Evolutionary conservation across 1,140 invertebrate genomes (phyloP).

Genomic region (Drosophila azteca): DNA sequence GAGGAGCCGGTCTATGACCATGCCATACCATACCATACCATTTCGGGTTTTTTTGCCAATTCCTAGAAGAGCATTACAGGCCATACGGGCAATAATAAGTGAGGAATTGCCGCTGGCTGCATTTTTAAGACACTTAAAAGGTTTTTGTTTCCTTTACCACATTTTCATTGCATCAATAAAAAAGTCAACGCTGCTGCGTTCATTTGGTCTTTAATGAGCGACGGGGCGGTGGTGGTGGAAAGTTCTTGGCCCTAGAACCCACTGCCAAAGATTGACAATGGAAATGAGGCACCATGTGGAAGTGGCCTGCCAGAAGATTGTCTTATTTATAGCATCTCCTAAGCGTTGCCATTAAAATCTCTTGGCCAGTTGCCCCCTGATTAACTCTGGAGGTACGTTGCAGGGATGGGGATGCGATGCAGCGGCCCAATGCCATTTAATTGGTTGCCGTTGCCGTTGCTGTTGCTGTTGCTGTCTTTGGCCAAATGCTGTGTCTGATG

Average conservation of each 20-base stretch:
- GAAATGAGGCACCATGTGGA: conserved; percentile 71
- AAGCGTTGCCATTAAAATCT: conserved; percentile 76
- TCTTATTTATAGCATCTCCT: conserved; percentile 79
- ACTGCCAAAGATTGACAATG: conserved; percentile 66
- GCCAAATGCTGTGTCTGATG: conserved; percentile 52
- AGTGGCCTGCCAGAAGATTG: conserved; percentile 27
- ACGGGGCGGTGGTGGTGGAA: conserved; percentile 19
- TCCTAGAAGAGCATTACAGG: conserved; percentile 60
- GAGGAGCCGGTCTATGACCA: conserved; percentile 23
- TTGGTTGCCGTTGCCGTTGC: conserved; percentile 30
- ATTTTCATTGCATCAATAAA: conserved; percentile 79
- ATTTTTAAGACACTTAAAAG: conserved; percentile 69
- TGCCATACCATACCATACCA: conserved; percentile 37
- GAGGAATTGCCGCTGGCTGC: conserved; percentile 72
- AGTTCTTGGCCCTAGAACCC: conserved; percentile 41
- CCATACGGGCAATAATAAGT: conserved; percentile 50
- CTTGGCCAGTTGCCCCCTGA: no score
- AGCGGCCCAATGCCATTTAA: conserved; percentile 66
- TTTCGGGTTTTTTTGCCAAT: conserved; percentile 66
- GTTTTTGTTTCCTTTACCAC: conserved; percentile 50
- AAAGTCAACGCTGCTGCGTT: conserved; percentile 37
- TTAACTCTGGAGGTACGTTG: conserved; percentile 26
- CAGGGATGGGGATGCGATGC: conserved; percentile 1
- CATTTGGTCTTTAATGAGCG: conserved; percentile 66
- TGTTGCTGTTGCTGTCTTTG: conserved; percentile 57